A percentile compares a stretch with the other conserved stretches of the same genome.
These are phyloP conservation scores for Microcebus griseorufus DNA, from an alignment of 2,113 vertebrate species.

Conservation along the genomic window DNA sequence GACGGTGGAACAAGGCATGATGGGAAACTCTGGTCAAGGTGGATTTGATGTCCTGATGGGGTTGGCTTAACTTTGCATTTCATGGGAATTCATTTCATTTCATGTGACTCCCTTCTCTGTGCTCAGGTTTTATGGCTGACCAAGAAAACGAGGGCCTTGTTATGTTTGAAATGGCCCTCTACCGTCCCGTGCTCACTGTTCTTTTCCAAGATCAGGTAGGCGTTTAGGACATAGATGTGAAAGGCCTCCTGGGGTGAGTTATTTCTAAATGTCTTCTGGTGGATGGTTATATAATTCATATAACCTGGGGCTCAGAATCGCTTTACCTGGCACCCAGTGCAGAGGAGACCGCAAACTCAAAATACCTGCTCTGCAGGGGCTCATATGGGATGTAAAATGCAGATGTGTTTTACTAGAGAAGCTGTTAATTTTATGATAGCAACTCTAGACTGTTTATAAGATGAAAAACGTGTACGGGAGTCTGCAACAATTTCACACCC, in stretches of 20 bases:
- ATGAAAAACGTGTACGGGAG: background rate
- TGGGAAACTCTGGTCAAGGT: background rate
- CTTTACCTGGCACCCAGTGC: background rate
- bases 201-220: background rate
- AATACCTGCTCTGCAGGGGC: background rate
- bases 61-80: background rate
- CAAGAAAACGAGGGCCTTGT: background rate
- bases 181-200: background rate
- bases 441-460: background rate
- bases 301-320: background rate
- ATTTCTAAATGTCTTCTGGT: conserved; percentile 15
- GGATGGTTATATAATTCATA: background rate
- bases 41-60: background rate
- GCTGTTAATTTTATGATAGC: background rate
- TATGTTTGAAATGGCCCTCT: background rate
- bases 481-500: background rate
- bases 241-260: background rate
- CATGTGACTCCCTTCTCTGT: background rate
- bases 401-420: background rate
- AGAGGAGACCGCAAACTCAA: background rate
- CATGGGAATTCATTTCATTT: background rate
- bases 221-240: background rate
- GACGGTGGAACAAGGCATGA: background rate
- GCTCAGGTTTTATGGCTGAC: background rate
- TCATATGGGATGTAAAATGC: background rate